phyloP scores from a whole-genome alignment of 2,797 vertebrate species.

The Siniperca scherzeri region DNA sequence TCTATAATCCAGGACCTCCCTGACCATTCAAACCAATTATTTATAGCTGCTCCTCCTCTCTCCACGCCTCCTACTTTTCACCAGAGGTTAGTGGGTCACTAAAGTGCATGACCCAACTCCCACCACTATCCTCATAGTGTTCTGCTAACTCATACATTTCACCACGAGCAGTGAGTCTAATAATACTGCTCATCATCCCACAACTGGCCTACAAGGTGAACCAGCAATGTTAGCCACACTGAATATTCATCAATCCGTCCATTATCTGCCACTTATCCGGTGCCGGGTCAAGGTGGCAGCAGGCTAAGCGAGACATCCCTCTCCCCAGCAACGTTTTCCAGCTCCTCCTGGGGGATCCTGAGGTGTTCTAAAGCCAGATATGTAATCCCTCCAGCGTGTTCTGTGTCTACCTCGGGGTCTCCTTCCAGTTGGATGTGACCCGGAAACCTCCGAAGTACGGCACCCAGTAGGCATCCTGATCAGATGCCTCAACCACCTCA shows the following conservation, averaged over 20 bases:
- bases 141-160: conserved; percentile 48
- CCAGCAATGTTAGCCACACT: neutral
- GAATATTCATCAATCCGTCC: neutral
- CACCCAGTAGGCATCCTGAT: too few species aligned
- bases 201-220: neutral
- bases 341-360: too few species aligned
- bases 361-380: too few species aligned
- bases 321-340: too few species aligned
- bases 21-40: conserved; percentile 13
- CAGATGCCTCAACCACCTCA: too few species aligned
- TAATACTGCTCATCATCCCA: conserved; percentile 36
- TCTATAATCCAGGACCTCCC: neutral
- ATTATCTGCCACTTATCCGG: neutral
- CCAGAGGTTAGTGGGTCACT: conserved; percentile 42
- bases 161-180: conserved; percentile 25
- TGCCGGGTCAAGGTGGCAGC: neutral
- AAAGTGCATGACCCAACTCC: conserved; percentile 32
- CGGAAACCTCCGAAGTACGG: too few species aligned
- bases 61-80: conserved; percentile 6
- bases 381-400: too few species aligned
- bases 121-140: neutral
- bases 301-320: neutral
- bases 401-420: too few species aligned
- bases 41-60: neutral
- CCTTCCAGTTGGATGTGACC: too few species aligned